phyloP scores from a whole-genome alignment of 2,797 vertebrate species.

The Novumbra hubbsi region DNA sequence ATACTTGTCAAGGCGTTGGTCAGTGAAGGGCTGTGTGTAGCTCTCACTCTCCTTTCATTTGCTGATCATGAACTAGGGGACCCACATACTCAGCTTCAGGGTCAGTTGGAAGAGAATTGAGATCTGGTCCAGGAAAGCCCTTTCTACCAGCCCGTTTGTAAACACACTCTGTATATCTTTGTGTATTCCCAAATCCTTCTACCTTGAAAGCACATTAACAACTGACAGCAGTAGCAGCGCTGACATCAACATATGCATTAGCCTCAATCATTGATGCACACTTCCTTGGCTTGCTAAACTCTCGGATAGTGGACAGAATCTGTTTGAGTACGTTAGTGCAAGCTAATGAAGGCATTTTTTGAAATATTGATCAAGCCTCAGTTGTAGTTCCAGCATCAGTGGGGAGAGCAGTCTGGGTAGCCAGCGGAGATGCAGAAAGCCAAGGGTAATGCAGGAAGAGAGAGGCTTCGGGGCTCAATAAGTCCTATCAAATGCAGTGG shows the following conservation, averaged over 20 bases:
- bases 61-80: too few relatives aligned
- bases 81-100: too few relatives aligned
- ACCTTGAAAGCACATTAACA: too few relatives aligned
- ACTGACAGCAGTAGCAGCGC: neutral
- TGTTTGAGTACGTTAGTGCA: slow-evolving; percentile 58
- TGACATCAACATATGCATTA: too few relatives aligned
- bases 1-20: too few relatives aligned
- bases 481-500: slow-evolving; percentile 61
- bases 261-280: slow-evolving; percentile 48
- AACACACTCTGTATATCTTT: neutral
- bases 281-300: slow-evolving; percentile 45
- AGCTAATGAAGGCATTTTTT: slow-evolving; percentile 74
- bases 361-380: slow-evolving; percentile 75
- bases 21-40: neutral
- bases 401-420: slow-evolving; percentile 39
- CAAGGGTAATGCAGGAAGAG: slow-evolving; percentile 65
- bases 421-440: slow-evolving; percentile 40
- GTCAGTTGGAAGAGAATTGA: too few relatives aligned
- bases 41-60: too few relatives aligned
- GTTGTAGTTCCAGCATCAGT: slow-evolving; percentile 40
- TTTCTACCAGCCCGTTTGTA: too few relatives aligned
- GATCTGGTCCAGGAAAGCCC: too few relatives aligned
- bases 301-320: slow-evolving; percentile 37
- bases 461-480: slow-evolving; percentile 61
- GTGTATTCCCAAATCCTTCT: neutral